Percentiles rank a stretch among this genome's conserved stretches.
Evolutionary conservation across 2,888 invertebrate species (phyloP).

Genomic region (Chaetoderma sp.): DNA sequence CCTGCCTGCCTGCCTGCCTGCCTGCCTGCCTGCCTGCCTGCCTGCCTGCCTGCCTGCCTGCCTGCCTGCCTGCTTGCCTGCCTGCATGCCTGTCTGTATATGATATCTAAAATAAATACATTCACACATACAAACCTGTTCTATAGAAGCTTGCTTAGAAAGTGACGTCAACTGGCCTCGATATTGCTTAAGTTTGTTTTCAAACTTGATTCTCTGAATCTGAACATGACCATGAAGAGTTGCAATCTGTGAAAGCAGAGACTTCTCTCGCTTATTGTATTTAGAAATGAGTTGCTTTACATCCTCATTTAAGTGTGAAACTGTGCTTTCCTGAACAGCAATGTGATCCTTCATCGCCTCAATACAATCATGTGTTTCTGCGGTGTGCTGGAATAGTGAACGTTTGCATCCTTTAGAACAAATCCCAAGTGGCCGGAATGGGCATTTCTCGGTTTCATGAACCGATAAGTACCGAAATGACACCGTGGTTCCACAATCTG

Average conservation of each 20-base stretch:
- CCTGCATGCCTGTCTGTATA: no score
- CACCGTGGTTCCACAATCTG: constrained; percentile 42
- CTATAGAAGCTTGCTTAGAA: no score
- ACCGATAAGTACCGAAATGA: constrained; percentile 31
- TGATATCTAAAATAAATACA: no score
- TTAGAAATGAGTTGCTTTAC: constrained; percentile 33
- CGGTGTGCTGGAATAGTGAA: constrained; percentile 34
- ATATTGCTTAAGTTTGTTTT: constrained; percentile 41
- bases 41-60: constrained; percentile 13
- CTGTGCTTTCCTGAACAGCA: constrained; percentile 40
- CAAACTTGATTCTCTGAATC: constrained; percentile 44
- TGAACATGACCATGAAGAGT: constrained; percentile 44
- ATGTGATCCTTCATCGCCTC: constrained; percentile 42
- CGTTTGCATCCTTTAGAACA: constrained; percentile 52
- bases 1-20: neutral
- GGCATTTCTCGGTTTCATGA: constrained; percentile 46
- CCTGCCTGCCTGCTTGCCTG: no score
- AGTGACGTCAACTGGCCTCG: constrained; percentile 9
- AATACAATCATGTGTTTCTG: constrained; percentile 44
- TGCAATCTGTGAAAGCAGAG: constrained; percentile 42
- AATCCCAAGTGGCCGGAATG: constrained; percentile 45
- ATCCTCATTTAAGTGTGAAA: constrained; percentile 41
- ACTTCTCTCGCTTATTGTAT: constrained; percentile 44
- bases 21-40: constrained; percentile 1
- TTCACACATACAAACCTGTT: no score